phyloP scores from a whole-genome alignment of 92 coral and sea anemone species.

The Paragorgia papillata region DNA sequence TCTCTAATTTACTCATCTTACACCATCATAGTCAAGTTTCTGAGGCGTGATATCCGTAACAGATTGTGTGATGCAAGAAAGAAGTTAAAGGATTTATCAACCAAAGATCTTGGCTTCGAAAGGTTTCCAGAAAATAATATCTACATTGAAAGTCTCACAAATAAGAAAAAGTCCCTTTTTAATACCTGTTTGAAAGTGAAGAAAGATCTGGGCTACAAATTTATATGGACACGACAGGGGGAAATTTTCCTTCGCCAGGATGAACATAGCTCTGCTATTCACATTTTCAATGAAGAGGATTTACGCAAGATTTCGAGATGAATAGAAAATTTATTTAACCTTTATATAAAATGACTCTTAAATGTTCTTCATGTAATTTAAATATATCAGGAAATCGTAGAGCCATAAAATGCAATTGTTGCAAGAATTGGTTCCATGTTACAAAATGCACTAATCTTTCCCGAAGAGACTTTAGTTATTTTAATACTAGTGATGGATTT shows the following conservation, averaged over 20 bases:
- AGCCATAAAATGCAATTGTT: too few species aligned
- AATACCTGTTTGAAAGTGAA: slow-evolving; percentile 29
- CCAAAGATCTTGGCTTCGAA: slow-evolving; percentile 34
- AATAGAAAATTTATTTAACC: background rate
- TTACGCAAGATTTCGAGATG: background rate
- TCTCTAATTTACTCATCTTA: too few species aligned
- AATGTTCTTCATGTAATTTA: slow-evolving; percentile 7
- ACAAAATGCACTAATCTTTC: slow-evolving; percentile 21
- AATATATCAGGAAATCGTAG: slow-evolving; percentile 9
- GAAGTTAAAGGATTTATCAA: slow-evolving; percentile 18
- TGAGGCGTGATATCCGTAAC: background rate
- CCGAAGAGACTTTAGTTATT: slow-evolving; percentile 17
- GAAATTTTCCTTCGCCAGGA: slow-evolving; percentile 17
- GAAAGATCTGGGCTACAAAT: slow-evolving; percentile 8
- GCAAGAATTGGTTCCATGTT: too few species aligned
- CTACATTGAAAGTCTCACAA: slow-evolving; percentile 39
- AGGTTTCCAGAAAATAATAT: slow-evolving; percentile 11
- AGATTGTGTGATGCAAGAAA: slow-evolving; percentile 17
- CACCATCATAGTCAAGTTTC: slow-evolving; percentile 35
- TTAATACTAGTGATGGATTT: too few species aligned
- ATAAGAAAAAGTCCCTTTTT: slow-evolving; percentile 5
- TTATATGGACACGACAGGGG: slow-evolving; percentile 31
- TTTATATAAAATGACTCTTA: slow-evolving; percentile 23
- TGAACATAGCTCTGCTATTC: slow-evolving; percentile 7
- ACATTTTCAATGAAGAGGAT: slow-evolving; percentile 13